Evolutionary conservation across 2,888 invertebrate species (phyloP), one percentile per base, ranked within the genome.

Genomic region (Morpho achilles): DNA sequence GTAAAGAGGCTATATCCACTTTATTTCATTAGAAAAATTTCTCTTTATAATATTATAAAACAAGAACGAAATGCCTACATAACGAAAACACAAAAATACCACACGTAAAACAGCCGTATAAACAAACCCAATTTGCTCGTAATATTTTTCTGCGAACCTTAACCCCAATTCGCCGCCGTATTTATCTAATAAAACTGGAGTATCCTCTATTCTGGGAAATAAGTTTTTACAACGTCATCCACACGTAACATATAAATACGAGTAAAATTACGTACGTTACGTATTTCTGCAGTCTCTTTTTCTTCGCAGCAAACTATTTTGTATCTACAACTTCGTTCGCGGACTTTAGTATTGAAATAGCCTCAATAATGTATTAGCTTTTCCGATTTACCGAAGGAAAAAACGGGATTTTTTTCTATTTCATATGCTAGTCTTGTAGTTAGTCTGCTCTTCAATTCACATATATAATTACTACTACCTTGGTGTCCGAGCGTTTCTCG

Each of bases 161-260:
- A 56, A 56, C 52, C 56, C 46, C 44, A 56, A 51, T 56, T 56
- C 32, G 44, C 10, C 40, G 41, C 32, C 52, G 49, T 49, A 55
- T 51, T 44, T 60, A 39, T 60, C 32, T 60, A 53, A 53, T 60
- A 60, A 59, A 60, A 56, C 8, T 56, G 41, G 52, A 52, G 49
- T 49, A 32, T 56, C 52, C 32, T 60, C 51, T 32, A 47, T 55
- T 51, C 40, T 44, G 44, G 8, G 44, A 8, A 48, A 55, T 22
- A 55, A n/a, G 43, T 51, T 55, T 59, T 51, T 43, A 43, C 8
- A 23, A 7, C 32, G 5, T 32, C 40, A 39, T 23, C 22, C 52
- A 23, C 23, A 52, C 43, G 52, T 32, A 52, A 8, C 52, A 32
- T 32, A 5, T 32, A 43, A 52, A 22, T 10, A 32, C 32, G 32